phyloP scores from a whole-genome alignment of 1,140 invertebrate genomes.

The Aphis craccivora region DNA sequence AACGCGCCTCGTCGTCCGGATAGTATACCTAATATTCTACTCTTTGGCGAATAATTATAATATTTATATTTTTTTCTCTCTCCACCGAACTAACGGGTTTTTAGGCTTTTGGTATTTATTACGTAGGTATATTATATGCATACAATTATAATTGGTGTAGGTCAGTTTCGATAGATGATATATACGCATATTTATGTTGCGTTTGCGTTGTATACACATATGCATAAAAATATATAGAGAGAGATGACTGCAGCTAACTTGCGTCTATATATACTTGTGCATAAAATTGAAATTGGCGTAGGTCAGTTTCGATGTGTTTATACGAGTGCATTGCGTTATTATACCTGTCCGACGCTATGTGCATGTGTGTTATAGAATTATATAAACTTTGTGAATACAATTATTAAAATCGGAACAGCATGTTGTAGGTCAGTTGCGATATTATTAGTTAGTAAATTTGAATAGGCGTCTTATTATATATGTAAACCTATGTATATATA shows the following conservation, averaged over 20 bases:
- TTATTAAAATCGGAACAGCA: not conserved
- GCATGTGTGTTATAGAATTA: not conserved
- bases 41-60: not conserved
- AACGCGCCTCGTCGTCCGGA: not conserved
- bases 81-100: not conserved
- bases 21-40: not conserved
- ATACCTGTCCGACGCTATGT: not conserved
- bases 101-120: not conserved
- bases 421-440: not conserved
- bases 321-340: not conserved
- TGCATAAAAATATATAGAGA: not conserved
- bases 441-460: not conserved
- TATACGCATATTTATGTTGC: not conserved
- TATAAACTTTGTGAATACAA: not conserved
- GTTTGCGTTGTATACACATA: not conserved
- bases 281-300: conserved; percentile 16
- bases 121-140: not conserved
- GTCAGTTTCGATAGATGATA: not conserved
- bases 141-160: not conserved
- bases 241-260: too few species aligned
- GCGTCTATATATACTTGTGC: not conserved
- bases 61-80: not conserved
- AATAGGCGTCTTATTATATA: not conserved
- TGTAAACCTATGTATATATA: too few species aligned
- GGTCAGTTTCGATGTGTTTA: not conserved